These are phyloP conservation scores for Struthidea cinerea DNA, from an alignment of 2,113 vertebrate species.

Conservation along the genomic window DNA sequence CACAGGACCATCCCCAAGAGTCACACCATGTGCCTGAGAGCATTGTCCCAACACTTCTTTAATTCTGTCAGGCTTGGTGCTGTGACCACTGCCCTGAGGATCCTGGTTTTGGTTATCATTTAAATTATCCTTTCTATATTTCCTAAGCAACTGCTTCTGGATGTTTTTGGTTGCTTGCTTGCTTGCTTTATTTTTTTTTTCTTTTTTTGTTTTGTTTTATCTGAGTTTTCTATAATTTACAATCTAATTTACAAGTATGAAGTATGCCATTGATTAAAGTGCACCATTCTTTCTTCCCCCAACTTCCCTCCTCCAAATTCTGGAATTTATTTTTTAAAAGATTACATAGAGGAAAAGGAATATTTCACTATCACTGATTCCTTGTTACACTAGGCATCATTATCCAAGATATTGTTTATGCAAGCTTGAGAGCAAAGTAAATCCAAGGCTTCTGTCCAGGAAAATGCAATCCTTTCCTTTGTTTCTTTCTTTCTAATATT, in stretches of 20 bases:
- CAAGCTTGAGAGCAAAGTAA: background rate
- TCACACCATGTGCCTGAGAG: background rate
- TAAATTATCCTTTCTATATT: background rate
- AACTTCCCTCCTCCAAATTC: accelerated
- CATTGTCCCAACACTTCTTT: background rate
- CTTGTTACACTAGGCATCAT: background rate
- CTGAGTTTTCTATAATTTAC: background rate
- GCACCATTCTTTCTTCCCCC: background rate
- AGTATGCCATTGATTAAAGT: background rate
- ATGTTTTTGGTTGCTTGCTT: background rate
- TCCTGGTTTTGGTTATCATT: background rate
- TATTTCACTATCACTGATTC: background rate
- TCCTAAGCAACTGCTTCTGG: background rate
- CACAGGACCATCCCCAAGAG: background rate
- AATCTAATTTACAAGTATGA: background rate
- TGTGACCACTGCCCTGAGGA: background rate
- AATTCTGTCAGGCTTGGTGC: background rate
- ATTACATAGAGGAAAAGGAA: background rate
- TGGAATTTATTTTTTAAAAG: background rate
- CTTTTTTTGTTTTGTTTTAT: background rate
- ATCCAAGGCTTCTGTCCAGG: background rate
- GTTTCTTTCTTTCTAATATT: background rate
- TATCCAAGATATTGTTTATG: background rate
- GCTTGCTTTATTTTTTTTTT: background rate
- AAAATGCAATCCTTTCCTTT: background rate